Percentiles rank a stretch among this genome's conserved stretches.
phyloP scores from a whole-genome alignment of 2,797 vertebrate genomes.

The Pelochelys cantorii region DNA sequence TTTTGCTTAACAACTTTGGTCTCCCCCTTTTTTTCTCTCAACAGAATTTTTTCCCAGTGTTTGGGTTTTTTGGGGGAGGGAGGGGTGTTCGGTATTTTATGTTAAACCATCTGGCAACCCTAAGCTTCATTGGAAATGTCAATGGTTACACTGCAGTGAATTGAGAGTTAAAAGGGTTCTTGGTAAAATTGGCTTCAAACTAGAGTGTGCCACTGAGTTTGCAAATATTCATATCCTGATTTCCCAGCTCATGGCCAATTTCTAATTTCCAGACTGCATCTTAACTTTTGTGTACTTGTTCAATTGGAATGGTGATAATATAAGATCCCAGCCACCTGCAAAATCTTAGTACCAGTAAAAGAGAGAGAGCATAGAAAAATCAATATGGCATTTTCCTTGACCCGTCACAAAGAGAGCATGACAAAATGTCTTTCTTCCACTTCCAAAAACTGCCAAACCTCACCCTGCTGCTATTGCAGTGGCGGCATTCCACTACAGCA shows the following conservation, averaged over 20 bases:
- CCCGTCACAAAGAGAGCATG: neutral
- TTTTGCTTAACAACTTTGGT: too few relatives aligned
- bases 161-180: neutral
- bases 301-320: neutral
- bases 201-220: neutral
- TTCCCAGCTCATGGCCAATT: neutral
- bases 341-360: neutral
- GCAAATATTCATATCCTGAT: neutral
- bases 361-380: neutral
- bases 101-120: too few relatives aligned
- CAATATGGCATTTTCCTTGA: neutral
- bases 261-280: neutral
- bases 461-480: fast-evolving
- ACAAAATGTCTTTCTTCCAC: neutral
- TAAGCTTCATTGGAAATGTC: neutral
- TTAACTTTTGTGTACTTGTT: neutral
- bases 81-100: too few relatives aligned
- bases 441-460: neutral
- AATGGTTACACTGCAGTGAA: neutral
- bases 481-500: neutral
- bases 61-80: too few relatives aligned
- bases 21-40: too few relatives aligned
- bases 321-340: neutral
- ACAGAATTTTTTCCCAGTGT: too few relatives aligned
- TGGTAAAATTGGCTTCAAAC: neutral